phyloP scores from a whole-genome alignment of 2,113 vertebrate genomes.

The Campylomormyrus tamandua region DNA sequence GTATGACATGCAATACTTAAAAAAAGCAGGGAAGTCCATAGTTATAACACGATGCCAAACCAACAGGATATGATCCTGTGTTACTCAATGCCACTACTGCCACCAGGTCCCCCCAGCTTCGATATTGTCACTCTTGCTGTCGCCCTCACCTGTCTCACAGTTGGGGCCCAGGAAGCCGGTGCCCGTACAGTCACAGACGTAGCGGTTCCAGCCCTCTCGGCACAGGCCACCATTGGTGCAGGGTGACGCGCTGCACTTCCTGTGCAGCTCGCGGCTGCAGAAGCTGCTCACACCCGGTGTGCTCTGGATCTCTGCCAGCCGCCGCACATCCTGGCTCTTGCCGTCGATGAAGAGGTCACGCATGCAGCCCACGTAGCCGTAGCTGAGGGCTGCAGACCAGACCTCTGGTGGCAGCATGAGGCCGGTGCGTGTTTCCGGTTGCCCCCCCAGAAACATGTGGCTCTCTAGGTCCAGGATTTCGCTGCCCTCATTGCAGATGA shows the following conservation, averaged over 20 bases:
- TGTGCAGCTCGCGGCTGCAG: slow-evolving; percentile 79
- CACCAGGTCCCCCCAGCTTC: background rate
- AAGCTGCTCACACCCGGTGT: slow-evolving; percentile 71
- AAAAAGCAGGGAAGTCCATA: background rate
- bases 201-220: slow-evolving; percentile 89
- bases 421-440: slow-evolving; percentile 68
- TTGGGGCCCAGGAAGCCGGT: slow-evolving; percentile 79
- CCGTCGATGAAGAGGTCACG: slow-evolving; percentile 88
- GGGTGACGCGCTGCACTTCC: slow-evolving; percentile 71
- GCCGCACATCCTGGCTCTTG: slow-evolving; percentile 77
- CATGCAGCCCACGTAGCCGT: slow-evolving; percentile 84
- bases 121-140: background rate
- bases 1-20: background rate
- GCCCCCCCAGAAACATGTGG: slow-evolving; percentile 80
- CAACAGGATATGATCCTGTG: background rate
- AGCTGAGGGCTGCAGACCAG: slow-evolving; percentile 82
- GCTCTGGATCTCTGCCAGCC: slow-evolving; percentile 74
- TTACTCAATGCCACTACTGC: background rate
- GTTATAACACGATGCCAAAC: background rate
- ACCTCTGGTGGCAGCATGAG: slow-evolving; percentile 80
- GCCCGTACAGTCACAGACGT: slow-evolving; percentile 80
- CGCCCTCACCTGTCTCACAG: slow-evolving; percentile 74
- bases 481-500: slow-evolving; percentile 81
- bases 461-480: slow-evolving; percentile 85
- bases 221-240: slow-evolving; percentile 76